Conservation (phyloP, 1,140 invertebrate genomes). For the Apis mellifera region DNA sequence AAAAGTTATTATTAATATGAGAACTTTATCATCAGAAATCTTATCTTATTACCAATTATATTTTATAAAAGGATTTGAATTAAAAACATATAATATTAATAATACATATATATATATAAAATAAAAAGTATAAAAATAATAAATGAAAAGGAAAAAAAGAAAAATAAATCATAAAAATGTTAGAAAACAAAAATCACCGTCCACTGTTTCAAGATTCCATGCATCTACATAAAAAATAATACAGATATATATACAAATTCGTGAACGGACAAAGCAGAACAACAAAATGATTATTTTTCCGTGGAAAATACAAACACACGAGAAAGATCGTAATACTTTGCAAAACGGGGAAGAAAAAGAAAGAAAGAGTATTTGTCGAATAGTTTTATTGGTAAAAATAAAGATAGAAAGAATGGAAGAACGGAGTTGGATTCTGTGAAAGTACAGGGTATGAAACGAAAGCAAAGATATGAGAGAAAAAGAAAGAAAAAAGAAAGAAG, state of each 20-base stretch:
- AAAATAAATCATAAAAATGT: neutral
- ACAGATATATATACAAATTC: neutral
- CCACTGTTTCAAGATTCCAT: neutral
- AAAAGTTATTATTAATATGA: neutral
- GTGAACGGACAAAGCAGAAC: neutral
- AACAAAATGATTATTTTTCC: conserved; percentile 14
- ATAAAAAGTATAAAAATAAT: neutral
- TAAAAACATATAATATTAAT: too few species aligned
- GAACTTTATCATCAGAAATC: neutral
- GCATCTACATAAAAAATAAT: neutral
- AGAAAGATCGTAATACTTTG: conserved; percentile 6
- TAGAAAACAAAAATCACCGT: neutral
- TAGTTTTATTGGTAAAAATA: conserved; percentile 43
- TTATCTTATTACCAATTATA: neutral
- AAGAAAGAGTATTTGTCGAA: conserved; percentile 14
- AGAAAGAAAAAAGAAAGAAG: conserved; percentile 39
- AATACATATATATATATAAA: too few species aligned
- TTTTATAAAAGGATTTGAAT: neutral
- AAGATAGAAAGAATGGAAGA: conserved; percentile 26
- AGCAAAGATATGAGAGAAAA: conserved; percentile 27
- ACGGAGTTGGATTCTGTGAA: conserved; percentile 21
- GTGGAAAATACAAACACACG: conserved; percentile 5
- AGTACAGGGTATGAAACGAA: neutral
- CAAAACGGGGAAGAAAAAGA: neutral
- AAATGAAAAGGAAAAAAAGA: neutral